Percentiles rank a stretch among this genome's conserved stretches.
These are phyloP conservation scores for Bufotes viridis DNA, from an alignment of 2,797 vertebrate genomes.

Conservation along the genomic window DNA sequence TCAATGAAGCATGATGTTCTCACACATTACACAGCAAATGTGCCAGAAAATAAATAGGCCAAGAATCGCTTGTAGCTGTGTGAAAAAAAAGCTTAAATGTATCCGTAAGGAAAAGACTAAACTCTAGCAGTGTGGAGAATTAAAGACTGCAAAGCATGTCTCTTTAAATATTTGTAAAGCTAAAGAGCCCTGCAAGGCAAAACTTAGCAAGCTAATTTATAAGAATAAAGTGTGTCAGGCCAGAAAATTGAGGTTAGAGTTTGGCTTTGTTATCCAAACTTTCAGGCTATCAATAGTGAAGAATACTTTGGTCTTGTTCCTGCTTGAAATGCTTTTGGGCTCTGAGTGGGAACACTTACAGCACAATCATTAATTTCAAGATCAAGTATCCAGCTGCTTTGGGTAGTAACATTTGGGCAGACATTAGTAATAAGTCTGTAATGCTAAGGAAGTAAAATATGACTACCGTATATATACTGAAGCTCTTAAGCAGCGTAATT, in stretches of 20 bases:
- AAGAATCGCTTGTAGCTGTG: conserved; percentile 39
- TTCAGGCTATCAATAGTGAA: not conserved
- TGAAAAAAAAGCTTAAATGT: conserved; percentile 8
- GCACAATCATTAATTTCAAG: conserved; percentile 23
- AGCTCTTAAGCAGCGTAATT: conserved; percentile 34
- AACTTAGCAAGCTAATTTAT: conserved; percentile 30
- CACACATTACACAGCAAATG: conserved; percentile 38
- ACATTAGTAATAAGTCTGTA: conserved; percentile 34
- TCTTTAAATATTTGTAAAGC: conserved; percentile 51
- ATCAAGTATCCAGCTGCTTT: conserved; percentile 26
- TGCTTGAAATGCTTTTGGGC: not conserved
- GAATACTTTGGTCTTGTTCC: not conserved
- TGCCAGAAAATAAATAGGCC: conserved; percentile 41
- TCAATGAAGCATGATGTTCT: conserved; percentile 33
- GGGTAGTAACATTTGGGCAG: conserved; percentile 14
- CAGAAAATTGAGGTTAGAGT: conserved; percentile 35
- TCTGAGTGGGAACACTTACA: not conserved
- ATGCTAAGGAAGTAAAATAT: conserved; percentile 22
- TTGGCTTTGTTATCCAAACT: conserved; percentile 41
- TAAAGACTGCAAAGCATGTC: conserved; percentile 48
- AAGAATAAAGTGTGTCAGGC: conserved; percentile 32
- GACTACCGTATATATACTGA: conserved; percentile 1
- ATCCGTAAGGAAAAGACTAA: conserved; percentile 41
- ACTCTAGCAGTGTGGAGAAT: conserved; percentile 30
- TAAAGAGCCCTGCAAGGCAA: conserved; percentile 39